A percentile compares a stretch with the other conserved stretches of the same genome.
Conservation (phyloP, 1,140 invertebrate species). For the Adelges cooleyi region DNA sequence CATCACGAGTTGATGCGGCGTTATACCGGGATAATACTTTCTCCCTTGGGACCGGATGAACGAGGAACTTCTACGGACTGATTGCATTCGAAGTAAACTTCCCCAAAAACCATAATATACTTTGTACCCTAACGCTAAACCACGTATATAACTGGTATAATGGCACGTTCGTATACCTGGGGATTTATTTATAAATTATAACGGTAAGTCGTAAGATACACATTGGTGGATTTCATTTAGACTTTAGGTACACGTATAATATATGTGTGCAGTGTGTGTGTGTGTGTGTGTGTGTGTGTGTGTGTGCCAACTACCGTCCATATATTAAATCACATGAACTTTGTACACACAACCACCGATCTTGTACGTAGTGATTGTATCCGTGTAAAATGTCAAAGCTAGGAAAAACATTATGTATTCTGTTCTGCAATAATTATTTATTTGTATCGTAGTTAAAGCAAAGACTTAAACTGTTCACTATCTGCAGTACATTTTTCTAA, state of each 20-base stretch:
- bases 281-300: not conserved
- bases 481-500: too few species aligned
- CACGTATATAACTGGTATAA: conserved; percentile 19
- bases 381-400: too few species aligned
- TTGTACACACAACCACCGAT: too few species aligned
- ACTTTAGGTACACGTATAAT: too few species aligned
- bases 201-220: too few species aligned
- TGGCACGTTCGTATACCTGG: conserved; percentile 2
- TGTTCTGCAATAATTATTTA: too few species aligned
- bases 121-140: conserved; percentile 17
- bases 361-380: too few species aligned
- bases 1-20: conserved; percentile 5
- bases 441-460: too few species aligned
- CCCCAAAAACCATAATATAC: conserved; percentile 26
- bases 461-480: too few species aligned
- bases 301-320: not conserved
- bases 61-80: conserved; percentile 23
- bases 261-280: not conserved
- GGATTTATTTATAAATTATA: conserved; percentile 18
- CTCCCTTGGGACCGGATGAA: conserved; percentile 21
- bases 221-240: too few species aligned
- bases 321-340: too few species aligned
- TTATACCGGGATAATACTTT: not conserved
- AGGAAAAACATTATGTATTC: too few species aligned
- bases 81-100: conserved; percentile 6